A percentile compares a stretch with the other conserved stretches of the same genome.
These are phyloP conservation scores for Baronia brevicornis DNA, from an alignment of 2,888 invertebrate genomes.

Conservation along the genomic window DNA sequence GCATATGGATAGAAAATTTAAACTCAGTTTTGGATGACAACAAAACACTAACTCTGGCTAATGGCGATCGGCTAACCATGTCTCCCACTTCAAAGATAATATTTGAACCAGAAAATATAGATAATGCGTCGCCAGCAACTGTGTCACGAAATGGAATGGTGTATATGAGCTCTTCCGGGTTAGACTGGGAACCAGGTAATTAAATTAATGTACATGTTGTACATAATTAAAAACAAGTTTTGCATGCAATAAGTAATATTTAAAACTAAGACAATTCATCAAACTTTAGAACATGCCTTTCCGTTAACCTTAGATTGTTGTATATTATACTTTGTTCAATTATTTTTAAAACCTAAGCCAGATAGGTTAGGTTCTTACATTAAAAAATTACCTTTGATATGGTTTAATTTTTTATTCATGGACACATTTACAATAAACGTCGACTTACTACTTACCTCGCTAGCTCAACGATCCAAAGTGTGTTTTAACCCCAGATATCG, in stretches of 20 bases:
- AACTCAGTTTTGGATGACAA: conserved; percentile 98
- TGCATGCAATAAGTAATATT: too few species aligned
- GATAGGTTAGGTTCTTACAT: too few species aligned
- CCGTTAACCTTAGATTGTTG: too few species aligned
- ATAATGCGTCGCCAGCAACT: conserved; percentile 97
- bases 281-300: too few species aligned
- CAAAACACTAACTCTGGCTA: conserved; percentile 94
- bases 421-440: too few species aligned
- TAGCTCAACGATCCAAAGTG: too few species aligned
- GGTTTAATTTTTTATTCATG: background rate
- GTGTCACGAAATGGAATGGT: conserved; percentile 96
- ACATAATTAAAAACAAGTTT: too few species aligned
- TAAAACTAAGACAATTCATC: too few species aligned
- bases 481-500: too few species aligned
- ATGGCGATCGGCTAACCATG: conserved; percentile 96
- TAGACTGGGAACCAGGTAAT: conserved; percentile 90
- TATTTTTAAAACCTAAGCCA: too few species aligned
- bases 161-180: conserved; percentile 97
- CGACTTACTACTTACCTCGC: too few species aligned
- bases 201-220: background rate
- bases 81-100: conserved; percentile 95
- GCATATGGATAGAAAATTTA: conserved; percentile 98
- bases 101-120: conserved; percentile 97
- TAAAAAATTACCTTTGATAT: background rate
- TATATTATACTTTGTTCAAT: too few species aligned